These are phyloP conservation scores for Yponomeuta evonymella DNA, from an alignment of 2,888 invertebrate species.

Conservation along the genomic window DNA sequence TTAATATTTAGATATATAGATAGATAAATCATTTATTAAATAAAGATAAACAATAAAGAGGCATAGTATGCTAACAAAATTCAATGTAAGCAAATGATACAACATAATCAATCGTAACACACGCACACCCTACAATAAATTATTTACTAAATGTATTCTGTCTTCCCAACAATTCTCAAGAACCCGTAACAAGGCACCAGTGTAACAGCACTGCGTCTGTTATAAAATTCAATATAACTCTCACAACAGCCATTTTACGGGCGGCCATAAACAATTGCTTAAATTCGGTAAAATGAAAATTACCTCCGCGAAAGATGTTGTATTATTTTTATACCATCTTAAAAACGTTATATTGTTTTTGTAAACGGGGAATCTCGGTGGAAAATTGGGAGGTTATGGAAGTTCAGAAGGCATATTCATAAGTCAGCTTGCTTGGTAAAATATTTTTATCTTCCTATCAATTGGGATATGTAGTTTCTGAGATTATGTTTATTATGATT, in stretches of 20 bases:
- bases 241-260: constrained; percentile 4
- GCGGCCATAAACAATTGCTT: constrained; percentile 13
- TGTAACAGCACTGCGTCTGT: constrained; percentile 6
- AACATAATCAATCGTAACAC: no score
- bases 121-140: no score
- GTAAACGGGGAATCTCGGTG: not conserved
- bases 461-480: no score
- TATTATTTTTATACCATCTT: constrained; percentile 1
- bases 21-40: no score
- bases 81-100: no score
- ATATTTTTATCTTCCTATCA: not conserved
- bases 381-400: not conserved
- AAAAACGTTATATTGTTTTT: not conserved
- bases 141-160: no score
- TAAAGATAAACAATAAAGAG: no score
- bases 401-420: not conserved
- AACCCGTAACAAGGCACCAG: not conserved
- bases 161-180: no score
- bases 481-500: no score
- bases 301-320: constrained; percentile 6
- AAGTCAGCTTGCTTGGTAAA: not conserved
- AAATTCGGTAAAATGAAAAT: constrained; percentile 13
- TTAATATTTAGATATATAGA: no score
- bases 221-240: constrained; percentile 15
- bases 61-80: no score